A percentile compares a stretch with the other conserved stretches of the same genome.
Evolutionary conservation across 92 coral and sea anemone species (phyloP).

Genomic region (Actinostola sp.): DNA sequence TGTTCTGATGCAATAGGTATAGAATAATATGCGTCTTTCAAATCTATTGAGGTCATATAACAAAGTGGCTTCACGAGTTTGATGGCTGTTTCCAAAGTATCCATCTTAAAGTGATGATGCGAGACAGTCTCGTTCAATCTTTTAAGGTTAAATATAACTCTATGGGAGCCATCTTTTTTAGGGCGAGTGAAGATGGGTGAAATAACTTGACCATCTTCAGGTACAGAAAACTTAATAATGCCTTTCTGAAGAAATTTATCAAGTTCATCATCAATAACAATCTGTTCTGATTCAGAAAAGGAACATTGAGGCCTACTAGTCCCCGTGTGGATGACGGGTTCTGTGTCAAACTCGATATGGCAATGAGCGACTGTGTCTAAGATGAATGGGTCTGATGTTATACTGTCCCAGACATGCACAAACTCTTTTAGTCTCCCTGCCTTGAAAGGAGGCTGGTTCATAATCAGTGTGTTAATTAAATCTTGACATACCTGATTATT

Average conservation of each 20-base stretch:
- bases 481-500: too few species aligned
- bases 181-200: conserved; percentile 57
- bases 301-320: too few species aligned
- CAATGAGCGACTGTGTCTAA: too few species aligned
- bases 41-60: conserved; percentile 53
- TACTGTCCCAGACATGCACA: too few species aligned
- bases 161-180: conserved; percentile 53
- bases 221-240: conserved; percentile 30
- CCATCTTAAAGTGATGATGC: conserved; percentile 53
- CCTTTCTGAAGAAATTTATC: conserved; percentile 40
- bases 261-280: conserved; percentile 46
- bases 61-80: conserved; percentile 40
- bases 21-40: conserved; percentile 59
- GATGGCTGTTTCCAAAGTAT: conserved; percentile 48
- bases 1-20: conserved; percentile 57
- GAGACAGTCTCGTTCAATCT: conserved; percentile 32
- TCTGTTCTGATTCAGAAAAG: too few species aligned
- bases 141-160: conserved; percentile 55
- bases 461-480: too few species aligned
- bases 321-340: too few species aligned
- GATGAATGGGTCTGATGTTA: too few species aligned
- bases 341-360: too few species aligned
- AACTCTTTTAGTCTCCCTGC: too few species aligned
- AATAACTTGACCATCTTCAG: conserved; percentile 40
- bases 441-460: too few species aligned